These are phyloP conservation scores for Palythoa caribaeorum DNA, from an alignment of 92 coral and sea anemone genomes.

Conservation along the genomic window DNA sequence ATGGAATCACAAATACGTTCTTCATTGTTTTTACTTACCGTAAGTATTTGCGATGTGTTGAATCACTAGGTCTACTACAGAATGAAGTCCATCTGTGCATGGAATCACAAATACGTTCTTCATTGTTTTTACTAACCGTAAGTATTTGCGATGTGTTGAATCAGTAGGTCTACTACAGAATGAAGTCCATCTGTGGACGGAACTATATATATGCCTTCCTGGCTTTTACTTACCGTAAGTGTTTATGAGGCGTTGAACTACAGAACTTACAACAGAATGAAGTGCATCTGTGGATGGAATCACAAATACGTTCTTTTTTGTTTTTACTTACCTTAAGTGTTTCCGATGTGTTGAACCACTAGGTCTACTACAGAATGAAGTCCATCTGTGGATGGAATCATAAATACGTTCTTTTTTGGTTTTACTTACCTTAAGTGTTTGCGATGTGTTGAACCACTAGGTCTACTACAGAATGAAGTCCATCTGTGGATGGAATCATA, in stretches of 20 bases:
- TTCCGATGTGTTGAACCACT: not conserved
- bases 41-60: too few relatives aligned
- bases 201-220: too few relatives aligned
- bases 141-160: not conserved
- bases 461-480: not conserved
- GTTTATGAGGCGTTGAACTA: not conserved
- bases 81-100: too few relatives aligned
- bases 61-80: too few relatives aligned
- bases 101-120: too few relatives aligned
- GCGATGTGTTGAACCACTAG: not conserved
- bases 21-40: not conserved
- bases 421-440: too few relatives aligned
- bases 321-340: too few relatives aligned
- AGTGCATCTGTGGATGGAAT: not conserved
- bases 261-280: not conserved
- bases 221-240: conserved; percentile 9
- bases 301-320: too few relatives aligned
- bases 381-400: too few relatives aligned
- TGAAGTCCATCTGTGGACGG: not conserved
- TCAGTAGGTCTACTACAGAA: too few relatives aligned
- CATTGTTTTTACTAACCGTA: not conserved
- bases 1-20: conserved; percentile 13
- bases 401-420: not conserved
- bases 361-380: not conserved
- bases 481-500: not conserved